Evolutionary conservation across 2,797 vertebrate species (phyloP).

Genomic region (Cyclopterus lumpus): DNA sequence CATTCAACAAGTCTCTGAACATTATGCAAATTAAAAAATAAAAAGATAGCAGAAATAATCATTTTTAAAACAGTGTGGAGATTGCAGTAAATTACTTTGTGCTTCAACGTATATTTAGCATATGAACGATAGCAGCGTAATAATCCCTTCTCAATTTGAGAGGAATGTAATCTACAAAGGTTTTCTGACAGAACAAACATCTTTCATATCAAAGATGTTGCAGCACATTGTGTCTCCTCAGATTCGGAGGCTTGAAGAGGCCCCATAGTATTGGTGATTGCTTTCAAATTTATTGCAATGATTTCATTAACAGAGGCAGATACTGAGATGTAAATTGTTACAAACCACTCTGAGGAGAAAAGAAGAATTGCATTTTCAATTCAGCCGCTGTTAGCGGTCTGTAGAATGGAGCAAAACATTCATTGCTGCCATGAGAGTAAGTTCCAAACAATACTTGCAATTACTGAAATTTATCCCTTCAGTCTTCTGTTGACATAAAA

Average conservation of each 20-base stretch:
- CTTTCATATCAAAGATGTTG: neutral
- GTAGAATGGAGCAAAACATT: neutral
- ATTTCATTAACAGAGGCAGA: neutral
- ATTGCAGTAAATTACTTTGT: neutral
- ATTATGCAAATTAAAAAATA: neutral
- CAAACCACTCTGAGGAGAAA: neutral
- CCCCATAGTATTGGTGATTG: neutral
- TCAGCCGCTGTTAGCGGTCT: neutral
- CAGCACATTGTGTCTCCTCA: neutral
- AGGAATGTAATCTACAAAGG: neutral
- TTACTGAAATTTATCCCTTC: neutral
- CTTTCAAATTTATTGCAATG: neutral
- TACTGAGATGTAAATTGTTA: neutral
- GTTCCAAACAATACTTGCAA: neutral
- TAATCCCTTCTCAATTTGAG: neutral
- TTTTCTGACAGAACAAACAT: neutral
- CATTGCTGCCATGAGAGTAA: neutral
- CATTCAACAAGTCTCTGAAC: too few species aligned
- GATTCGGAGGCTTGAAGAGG: neutral
- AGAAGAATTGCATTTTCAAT: neutral
- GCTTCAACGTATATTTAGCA: too few species aligned
- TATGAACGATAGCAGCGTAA: neutral
- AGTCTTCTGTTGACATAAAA: constrained; percentile 5
- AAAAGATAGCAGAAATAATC: neutral
- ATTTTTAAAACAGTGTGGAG: neutral